phyloP scores from a whole-genome alignment of 2,113 vertebrate species.

The Oreochromis niloticus region DNA sequence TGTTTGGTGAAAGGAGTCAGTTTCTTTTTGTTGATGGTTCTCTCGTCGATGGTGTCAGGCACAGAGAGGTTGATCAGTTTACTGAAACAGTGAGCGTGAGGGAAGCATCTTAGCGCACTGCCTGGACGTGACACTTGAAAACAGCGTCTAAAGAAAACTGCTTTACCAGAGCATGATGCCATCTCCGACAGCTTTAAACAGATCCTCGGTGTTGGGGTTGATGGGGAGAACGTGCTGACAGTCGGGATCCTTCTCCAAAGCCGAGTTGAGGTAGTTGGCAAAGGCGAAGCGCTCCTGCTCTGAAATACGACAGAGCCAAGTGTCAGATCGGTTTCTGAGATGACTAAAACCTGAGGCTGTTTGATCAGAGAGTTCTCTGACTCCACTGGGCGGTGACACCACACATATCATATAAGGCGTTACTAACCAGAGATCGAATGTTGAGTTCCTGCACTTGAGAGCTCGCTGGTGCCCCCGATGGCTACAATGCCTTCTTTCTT shows the following conservation, averaged over 20 bases:
- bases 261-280: conserved; percentile 91
- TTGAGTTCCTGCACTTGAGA: conserved; percentile 88
- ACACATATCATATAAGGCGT: not conserved
- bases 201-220: conserved; percentile 81
- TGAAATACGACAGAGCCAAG: conserved; percentile 50
- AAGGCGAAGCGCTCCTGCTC: conserved; percentile 94
- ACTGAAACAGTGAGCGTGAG: conserved; percentile 60
- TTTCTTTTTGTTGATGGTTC: conserved; percentile 97
- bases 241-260: conserved; percentile 84
- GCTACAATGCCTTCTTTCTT: conserved; percentile 90
- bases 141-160: not conserved
- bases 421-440: conserved; percentile 80
- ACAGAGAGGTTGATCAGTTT: conserved; percentile 99
- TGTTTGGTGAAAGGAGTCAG: conserved; percentile 91
- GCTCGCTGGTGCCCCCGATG: conserved; percentile 85
- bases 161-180: conserved; percentile 86
- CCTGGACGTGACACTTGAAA: not conserved
- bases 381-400: not conserved
- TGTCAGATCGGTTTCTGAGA: not conserved
- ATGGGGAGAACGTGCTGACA: conserved; percentile 82
- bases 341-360: not conserved
- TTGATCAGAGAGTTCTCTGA: not conserved
- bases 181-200: conserved; percentile 85
- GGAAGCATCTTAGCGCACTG: not conserved
- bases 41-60: conserved; percentile 94